Evolutionary conservation across 2,797 vertebrate species (phyloP).

Genomic region (Tapera naevia): DNA sequence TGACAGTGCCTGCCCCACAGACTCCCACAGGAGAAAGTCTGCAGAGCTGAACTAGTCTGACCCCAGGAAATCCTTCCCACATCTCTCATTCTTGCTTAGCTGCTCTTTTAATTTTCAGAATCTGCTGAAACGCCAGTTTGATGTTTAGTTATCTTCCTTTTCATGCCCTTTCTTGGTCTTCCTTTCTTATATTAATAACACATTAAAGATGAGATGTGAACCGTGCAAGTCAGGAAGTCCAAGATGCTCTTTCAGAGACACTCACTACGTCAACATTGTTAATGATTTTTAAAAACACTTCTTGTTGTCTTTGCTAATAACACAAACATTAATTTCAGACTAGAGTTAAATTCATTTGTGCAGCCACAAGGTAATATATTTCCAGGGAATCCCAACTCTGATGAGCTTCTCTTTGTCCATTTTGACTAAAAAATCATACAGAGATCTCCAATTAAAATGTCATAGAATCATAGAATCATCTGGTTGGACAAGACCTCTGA

Average conservation of each 20-base stretch:
- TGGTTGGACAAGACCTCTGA: too few species aligned
- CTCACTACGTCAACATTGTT: neutral
- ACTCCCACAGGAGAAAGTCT: constrained; percentile 25
- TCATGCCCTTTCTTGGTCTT: neutral
- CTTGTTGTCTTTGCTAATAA: neutral
- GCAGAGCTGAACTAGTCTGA: constrained; percentile 47
- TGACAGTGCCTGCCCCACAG: constrained; percentile 32
- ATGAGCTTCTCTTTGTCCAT: neutral
- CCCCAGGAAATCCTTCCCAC: constrained; percentile 54
- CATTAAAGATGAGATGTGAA: constrained; percentile 22
- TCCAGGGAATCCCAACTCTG: neutral
- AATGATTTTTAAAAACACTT: neutral
- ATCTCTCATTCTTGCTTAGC: neutral
- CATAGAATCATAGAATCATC: too few species aligned
- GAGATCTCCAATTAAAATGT: neutral
- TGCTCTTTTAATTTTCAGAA: constrained; percentile 13
- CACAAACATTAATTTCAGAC: neutral
- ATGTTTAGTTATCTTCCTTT: neutral
- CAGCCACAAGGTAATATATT: neutral
- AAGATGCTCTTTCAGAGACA: neutral
- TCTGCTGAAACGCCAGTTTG: constrained; percentile 1
- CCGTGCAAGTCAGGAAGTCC: neutral
- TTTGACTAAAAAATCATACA: neutral
- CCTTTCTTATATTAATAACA: constrained; percentile 3
- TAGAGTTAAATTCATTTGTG: neutral